Evolutionary conservation across 2,888 invertebrate genomes (phyloP).

Genomic region (Congeria kusceri): DNA sequence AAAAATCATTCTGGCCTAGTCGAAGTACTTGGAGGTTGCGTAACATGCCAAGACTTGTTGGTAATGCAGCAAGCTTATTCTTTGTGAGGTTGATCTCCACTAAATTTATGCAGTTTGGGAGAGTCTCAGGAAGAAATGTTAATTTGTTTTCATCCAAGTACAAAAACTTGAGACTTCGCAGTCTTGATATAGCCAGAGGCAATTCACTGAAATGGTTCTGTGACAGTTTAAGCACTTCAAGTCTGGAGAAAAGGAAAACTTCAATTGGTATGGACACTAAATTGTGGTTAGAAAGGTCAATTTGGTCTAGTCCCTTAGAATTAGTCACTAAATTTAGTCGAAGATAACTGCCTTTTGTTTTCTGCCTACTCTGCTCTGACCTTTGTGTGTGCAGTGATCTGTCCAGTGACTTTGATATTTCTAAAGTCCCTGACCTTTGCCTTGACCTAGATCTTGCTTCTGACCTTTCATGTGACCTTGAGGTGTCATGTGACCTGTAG

Average conservation of each 20-base stretch:
- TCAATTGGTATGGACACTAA: slow-evolving; percentile 75
- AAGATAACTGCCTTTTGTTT: slow-evolving; percentile 18
- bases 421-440: slow-evolving; percentile 20
- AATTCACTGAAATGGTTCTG: slow-evolving; percentile 78
- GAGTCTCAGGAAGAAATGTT: slow-evolving; percentile 77
- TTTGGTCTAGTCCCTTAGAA: slow-evolving; percentile 71
- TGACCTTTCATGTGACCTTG: slow-evolving; percentile 17
- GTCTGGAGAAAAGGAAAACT: slow-evolving; percentile 72
- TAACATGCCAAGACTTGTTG: slow-evolving; percentile 68
- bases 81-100: slow-evolving; percentile 73
- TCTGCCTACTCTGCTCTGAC: slow-evolving; percentile 6
- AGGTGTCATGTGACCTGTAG: slow-evolving; percentile 23
- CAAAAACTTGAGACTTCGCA: slow-evolving; percentile 77
- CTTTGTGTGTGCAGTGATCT: slow-evolving; percentile 27
- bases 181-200: slow-evolving; percentile 75
- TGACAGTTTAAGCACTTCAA: slow-evolving; percentile 79
- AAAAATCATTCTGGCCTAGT: slow-evolving; percentile 80
- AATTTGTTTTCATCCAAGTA: slow-evolving; percentile 78
- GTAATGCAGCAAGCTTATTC: slow-evolving; percentile 75
- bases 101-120: slow-evolving; percentile 81
- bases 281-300: slow-evolving; percentile 74
- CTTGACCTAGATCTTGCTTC: background rate
- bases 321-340: slow-evolving; percentile 66
- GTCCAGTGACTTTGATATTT: slow-evolving; percentile 7
- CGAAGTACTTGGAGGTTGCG: slow-evolving; percentile 67